Conservation (phyloP, 2,113 vertebrate genomes). For the Oryzias celebensis region DNA sequence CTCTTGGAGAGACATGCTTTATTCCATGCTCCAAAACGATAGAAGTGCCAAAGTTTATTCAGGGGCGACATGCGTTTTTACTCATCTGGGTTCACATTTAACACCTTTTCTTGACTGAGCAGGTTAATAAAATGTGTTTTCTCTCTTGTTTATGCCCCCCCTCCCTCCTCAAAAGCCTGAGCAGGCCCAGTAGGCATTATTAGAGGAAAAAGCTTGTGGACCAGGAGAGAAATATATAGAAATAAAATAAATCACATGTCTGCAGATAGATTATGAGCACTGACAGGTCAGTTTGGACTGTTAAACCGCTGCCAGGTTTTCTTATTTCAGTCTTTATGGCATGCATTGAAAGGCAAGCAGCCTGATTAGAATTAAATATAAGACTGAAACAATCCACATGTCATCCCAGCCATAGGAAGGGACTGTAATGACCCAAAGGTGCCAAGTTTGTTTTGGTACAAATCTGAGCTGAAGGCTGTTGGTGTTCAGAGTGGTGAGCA, state of each 20-base stretch:
- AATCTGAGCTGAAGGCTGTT: constrained; percentile 31
- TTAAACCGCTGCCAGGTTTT: constrained; percentile 21
- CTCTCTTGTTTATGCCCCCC: constrained; percentile 1
- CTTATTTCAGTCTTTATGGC: constrained; percentile 2
- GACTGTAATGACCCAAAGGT: constrained; percentile 26
- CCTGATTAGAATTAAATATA: constrained; percentile 22
- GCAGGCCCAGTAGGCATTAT: constrained; percentile 58
- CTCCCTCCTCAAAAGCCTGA: constrained; percentile 13
- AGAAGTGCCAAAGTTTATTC: constrained; percentile 80
- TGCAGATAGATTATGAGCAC: constrained; percentile 48
- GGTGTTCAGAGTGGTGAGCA: constrained; percentile 5
- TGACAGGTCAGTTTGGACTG: constrained; percentile 36
- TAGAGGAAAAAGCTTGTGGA: constrained; percentile 53
- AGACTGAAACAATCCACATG: constrained; percentile 6
- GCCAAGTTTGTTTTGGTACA: constrained; percentile 27
- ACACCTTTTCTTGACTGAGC: constrained; percentile 57
- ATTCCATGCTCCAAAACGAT: constrained; percentile 71
- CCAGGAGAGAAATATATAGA: constrained; percentile 13
- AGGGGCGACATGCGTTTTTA: constrained; percentile 71
- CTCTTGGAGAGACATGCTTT: constrained; percentile 65
- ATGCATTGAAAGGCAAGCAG: constrained; percentile 5
- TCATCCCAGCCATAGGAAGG: constrained; percentile 6
- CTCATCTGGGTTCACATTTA: constrained; percentile 66
- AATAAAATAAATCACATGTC: constrained; percentile 31
- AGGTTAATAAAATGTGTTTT: constrained; percentile 67